These are phyloP conservation scores for Tiliqua scincoides DNA, from an alignment of 2,113 vertebrate species.

Conservation along the genomic window DNA sequence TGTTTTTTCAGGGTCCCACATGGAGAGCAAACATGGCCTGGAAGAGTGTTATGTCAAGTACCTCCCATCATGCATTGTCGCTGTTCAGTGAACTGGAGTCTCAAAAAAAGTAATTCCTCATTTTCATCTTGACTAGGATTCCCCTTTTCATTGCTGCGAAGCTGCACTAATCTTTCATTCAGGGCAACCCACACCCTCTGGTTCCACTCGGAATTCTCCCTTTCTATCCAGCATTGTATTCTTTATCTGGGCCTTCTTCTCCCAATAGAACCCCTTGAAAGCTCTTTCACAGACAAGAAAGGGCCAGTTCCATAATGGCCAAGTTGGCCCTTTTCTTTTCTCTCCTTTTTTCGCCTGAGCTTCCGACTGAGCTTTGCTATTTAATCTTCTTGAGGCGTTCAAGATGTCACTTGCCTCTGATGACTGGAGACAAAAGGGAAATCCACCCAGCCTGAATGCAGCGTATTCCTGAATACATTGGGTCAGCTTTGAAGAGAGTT, in stretches of 20 bases:
- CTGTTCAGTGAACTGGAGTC: constrained; percentile 92
- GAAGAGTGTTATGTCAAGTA: constrained; percentile 97
- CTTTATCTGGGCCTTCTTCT: constrained; percentile 83
- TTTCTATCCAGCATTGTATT: constrained; percentile 80
- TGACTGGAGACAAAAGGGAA: constrained; percentile 86
- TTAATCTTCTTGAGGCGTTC: constrained; percentile 95
- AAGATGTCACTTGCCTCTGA: constrained; percentile 94
- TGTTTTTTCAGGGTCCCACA: constrained; percentile 80
- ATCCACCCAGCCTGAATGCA: constrained; percentile 84
- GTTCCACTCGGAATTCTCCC: constrained; percentile 80
- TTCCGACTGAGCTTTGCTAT: constrained; percentile 90
- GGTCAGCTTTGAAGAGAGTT: constrained; percentile 86
- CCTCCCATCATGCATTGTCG: constrained; percentile 95
- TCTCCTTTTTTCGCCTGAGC: constrained; percentile 75
- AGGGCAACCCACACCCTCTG: constrained; percentile 76
- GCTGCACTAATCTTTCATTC: constrained; percentile 89
- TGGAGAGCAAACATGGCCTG: constrained; percentile 90
- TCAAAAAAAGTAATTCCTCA: constrained; percentile 93
- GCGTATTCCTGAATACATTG: constrained; percentile 81
- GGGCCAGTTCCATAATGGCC: constrained; percentile 84
- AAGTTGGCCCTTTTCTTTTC: constrained; percentile 85
- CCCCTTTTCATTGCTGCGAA: constrained; percentile 85
- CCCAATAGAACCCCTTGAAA: constrained; percentile 84
- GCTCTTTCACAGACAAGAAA: constrained; percentile 85
- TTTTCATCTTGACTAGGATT: constrained; percentile 89